These are phyloP conservation scores for Heliconius nattereri DNA, from an alignment of 1,140 invertebrate genomes.

Conservation along the genomic window DNA sequence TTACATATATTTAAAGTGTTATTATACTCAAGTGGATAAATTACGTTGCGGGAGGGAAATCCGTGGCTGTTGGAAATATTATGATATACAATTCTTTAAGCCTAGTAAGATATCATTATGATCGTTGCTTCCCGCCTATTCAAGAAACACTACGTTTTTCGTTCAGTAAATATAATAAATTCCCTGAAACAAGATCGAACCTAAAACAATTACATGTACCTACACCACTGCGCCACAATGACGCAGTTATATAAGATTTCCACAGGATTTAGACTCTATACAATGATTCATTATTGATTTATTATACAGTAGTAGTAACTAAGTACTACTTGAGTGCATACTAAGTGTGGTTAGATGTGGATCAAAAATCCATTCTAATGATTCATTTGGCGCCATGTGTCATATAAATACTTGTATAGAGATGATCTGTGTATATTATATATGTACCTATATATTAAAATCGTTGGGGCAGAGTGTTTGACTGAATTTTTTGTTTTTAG, in stretches of 20 bases:
- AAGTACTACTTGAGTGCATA: constrained; percentile 5
- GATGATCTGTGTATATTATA: background rate
- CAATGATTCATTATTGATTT: background rate
- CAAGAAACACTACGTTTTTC: no score
- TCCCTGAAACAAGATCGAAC: background rate
- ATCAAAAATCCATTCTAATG: constrained; percentile 10
- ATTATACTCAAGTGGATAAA: no score
- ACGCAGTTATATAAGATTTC: background rate
- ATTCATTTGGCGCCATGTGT: constrained; percentile 22
- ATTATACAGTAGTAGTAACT: background rate
- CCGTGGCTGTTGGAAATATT: no score
- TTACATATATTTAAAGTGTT: background rate
- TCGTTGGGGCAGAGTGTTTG: background rate
- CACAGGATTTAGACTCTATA: background rate
- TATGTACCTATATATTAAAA: background rate
- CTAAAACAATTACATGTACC: background rate
- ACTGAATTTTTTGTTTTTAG: no score
- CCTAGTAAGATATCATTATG: no score
- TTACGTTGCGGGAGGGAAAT: no score
- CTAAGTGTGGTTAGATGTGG: constrained; percentile 12
- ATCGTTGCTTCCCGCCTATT: no score
- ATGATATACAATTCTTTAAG: no score
- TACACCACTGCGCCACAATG: background rate
- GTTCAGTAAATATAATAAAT: no score
- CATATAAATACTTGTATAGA: background rate